Conservation (phyloP, 2,113 vertebrate genomes). For the Gallinago media region DNA sequence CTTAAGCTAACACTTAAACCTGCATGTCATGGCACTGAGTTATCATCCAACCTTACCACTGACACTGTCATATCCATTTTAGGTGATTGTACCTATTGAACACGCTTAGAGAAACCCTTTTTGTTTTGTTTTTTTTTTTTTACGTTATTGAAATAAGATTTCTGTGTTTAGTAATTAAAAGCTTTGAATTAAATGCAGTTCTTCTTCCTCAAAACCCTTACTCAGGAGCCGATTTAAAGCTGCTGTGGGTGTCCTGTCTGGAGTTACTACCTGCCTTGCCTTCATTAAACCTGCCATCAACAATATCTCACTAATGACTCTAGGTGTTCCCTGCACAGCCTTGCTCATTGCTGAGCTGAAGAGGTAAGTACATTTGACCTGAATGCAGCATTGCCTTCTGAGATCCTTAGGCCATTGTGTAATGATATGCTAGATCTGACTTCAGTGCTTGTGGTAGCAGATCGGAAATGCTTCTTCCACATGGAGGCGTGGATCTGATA, state of each 20-base stretch:
- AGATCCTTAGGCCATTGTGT: accelerated
- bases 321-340: conserved; percentile 92
- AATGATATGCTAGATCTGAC: not conserved
- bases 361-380: conserved; percentile 79
- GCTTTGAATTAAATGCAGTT: not conserved
- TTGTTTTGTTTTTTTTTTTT: not conserved
- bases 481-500: not conserved
- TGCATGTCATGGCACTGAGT: not conserved
- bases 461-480: not conserved
- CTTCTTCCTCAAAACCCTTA: not conserved
- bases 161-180: not conserved
- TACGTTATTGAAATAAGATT: not conserved
- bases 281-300: conserved; percentile 97
- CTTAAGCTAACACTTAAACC: not conserved
- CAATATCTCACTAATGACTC: conserved; percentile 92
- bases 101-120: not conserved
- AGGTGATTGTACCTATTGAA: not conserved
- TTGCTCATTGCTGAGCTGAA: conserved; percentile 93
- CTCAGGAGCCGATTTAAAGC: conserved; percentile 92
- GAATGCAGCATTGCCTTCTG: not conserved
- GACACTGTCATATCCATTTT: not conserved
- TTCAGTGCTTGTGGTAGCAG: not conserved
- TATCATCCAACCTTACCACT: not conserved
- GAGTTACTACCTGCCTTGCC: conserved; percentile 90
- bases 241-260: conserved; percentile 90